Base-by-base conservation (phyloP, 2,797 vertebrate species). In the Sciaenops ocellatus region DNA sequence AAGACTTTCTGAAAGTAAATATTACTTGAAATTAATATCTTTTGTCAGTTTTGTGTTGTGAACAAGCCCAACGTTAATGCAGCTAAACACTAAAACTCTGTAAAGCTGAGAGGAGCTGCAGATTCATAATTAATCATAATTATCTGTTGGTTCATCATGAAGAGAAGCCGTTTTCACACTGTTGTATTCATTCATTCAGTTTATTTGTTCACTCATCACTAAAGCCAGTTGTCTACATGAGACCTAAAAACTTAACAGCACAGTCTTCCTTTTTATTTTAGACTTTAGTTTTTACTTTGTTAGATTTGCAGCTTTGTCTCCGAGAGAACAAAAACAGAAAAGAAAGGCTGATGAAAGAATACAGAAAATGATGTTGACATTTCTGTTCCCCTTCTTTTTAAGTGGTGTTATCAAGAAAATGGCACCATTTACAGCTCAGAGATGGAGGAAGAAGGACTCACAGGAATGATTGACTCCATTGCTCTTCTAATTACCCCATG, bases 401-500 rank as follows among this genome's bases (percentile, higher is more conserved):
- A 90, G 68, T 85, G 76, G 47, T 46, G 68, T 75, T 78, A 90
- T 85, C 69, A 90, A 83, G 79, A 70, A 89, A 89, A 91, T 85
- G 51, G 72, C 70, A 42, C 77, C 74, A 46, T 83, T 90, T 88
- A 74, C 59, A 60, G 73, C 69, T 79, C 17, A 5, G 46, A 83
- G 71, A 86, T 41, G 48, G 69, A 30, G 1, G 50, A 15, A 44
- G 41, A 78, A 28, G 55, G 69, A 77, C 59, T 80, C 54, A 6
- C 63, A 59, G 41, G 44, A 76, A 74, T 78, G 85, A 89, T 20
- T 86, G 87, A 73, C 69, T 72, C 22, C 11, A 69, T 72, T 79
- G 41, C 42, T 80, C 65, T 34, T 41, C 68, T 85, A 87, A 88
- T 87, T 85, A 63, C 69, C 34, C 50, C n/a, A n/a, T 46, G 51